phyloP scores from a whole-genome alignment of 1,140 invertebrate species.

The Neotoxoptera formosana region DNA sequence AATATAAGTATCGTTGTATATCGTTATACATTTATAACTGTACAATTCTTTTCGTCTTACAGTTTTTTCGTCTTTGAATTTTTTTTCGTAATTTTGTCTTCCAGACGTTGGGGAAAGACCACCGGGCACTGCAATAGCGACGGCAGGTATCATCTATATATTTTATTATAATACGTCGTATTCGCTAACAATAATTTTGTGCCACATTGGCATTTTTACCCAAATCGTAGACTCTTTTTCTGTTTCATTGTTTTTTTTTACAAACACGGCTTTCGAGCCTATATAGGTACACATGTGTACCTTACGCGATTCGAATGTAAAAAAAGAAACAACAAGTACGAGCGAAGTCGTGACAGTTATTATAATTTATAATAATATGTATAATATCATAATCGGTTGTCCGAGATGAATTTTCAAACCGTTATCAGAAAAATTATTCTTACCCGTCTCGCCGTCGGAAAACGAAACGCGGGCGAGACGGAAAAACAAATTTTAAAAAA shows the following conservation, averaged over 20 bases:
- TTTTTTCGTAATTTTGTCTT: constrained; percentile 51
- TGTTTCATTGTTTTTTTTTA: background rate
- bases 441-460: background rate
- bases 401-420: background rate
- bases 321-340: background rate
- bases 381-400: background rate
- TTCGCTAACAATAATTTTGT: background rate
- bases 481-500: background rate
- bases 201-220: background rate
- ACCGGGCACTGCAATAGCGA: background rate
- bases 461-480: background rate
- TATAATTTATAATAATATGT: background rate
- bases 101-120: background rate
- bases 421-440: background rate
- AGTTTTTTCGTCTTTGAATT: constrained; percentile 17
- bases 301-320: background rate
- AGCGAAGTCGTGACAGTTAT: background rate
- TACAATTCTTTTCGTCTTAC: background rate
- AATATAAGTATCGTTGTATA: background rate
- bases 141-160: background rate
- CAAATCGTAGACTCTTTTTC: background rate
- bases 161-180: background rate
- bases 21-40: no score
- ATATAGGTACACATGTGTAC: background rate
- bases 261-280: background rate